A percentile compares a stretch with the other conserved stretches of the same genome.
These are phyloP conservation scores for Macrophya annulata DNA, from an alignment of 2,888 invertebrate genomes.

Conservation along the genomic window DNA sequence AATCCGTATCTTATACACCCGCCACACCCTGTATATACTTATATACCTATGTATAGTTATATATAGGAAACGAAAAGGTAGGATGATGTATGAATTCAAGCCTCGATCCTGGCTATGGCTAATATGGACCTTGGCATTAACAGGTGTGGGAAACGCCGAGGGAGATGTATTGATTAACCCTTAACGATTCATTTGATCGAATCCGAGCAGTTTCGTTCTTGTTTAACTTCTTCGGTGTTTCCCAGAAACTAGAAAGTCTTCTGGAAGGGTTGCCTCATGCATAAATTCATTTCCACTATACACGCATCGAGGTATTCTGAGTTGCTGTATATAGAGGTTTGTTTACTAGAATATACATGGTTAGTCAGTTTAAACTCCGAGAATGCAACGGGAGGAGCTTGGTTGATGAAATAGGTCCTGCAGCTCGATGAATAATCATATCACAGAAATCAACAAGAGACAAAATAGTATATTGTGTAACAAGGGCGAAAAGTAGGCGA, in stretches of 20 bases:
- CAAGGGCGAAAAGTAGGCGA: too few species aligned
- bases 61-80: conserved; percentile 22
- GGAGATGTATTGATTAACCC: conserved; percentile 14
- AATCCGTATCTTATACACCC: conserved; percentile 1
- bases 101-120: neutral
- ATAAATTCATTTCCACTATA: conserved; percentile 26
- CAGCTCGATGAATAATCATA: too few species aligned
- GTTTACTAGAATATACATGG: neutral
- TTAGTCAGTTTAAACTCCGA: too few species aligned
- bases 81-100: conserved; percentile 36
- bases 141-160: neutral
- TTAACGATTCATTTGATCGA: conserved; percentile 23
- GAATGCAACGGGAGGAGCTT: too few species aligned
- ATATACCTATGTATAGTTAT: neutral
- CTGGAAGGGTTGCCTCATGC: conserved; percentile 24
- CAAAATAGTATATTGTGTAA: too few species aligned
- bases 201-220: conserved; percentile 10
- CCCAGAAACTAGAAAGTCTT: neutral
- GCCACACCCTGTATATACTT: neutral
- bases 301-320: conserved; percentile 12
- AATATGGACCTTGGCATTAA: conserved; percentile 9
- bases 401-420: too few species aligned
- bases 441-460: too few species aligned
- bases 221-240: conserved; percentile 3
- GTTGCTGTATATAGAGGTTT: neutral